Base-by-base conservation (phyloP, 2,888 invertebrate genomes). In the Lasioglossum pauxillum region DNA sequence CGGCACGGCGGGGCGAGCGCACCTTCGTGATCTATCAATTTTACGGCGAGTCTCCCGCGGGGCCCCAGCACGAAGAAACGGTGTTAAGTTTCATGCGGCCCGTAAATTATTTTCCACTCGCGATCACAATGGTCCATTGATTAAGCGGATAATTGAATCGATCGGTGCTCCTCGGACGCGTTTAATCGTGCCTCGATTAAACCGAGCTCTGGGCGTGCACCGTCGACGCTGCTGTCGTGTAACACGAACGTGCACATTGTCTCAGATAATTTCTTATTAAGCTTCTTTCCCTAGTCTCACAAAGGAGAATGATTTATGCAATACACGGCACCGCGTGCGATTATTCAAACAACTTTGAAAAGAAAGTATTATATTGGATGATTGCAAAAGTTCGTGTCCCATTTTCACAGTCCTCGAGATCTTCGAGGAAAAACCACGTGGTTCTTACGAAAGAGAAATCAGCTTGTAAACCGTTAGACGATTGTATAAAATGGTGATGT, bases 11-110 rank as follows among this genome's bases (percentile, higher is more conserved):
- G 14, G 44, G 16, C 64, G 35, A 23, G 38, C 72, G 78, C 46
- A 76, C 75, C 73, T 86, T 57, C 80, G 86, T 80, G 82, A 86
- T 86, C 86, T 90, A 86, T 89, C 88, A 78, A 78, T 88, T 80
- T 80, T 87, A 86, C 78, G 75, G 38, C 72, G 75, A 64, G 31
- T 53, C 84, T 75, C 80, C 81, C 72, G 83, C 27, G 64, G 81
- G 1, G 53, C 75, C 77, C 35, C 75, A 16, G 69, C 83, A 35
- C 72, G 83, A 78, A 78, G 80, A 74, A 81, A 67, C 83, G 60
- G 67, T 64, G 71, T 81, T 76, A 71, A 80, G 31, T 78, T 80
- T 78, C 76, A 35, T 49, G 31, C 69, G 57, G 75, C 19, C 75
- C 41, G 72, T 76, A 38, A 83, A 80, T 85, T 85, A 75, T 76